These are phyloP conservation scores for Limnothrissa miodon DNA, from an alignment of 2,113 vertebrate genomes.

Conservation along the genomic window DNA sequence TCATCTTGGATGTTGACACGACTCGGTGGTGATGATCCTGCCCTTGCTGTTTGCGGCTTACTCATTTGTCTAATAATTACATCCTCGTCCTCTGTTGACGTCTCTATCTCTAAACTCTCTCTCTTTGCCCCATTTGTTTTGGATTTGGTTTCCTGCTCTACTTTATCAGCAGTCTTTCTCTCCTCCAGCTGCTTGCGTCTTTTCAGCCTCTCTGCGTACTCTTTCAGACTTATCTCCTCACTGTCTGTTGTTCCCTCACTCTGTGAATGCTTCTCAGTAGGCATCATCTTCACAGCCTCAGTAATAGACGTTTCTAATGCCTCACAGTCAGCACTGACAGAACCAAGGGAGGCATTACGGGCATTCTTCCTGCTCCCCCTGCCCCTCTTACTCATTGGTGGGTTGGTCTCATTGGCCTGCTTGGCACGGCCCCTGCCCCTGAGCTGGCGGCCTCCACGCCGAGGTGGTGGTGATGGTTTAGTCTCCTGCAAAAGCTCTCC, in stretches of 20 bases:
- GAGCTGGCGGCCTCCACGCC: slow-evolving; percentile 55
- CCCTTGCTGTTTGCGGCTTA: background rate
- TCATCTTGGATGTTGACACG: background rate
- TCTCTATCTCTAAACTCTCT: background rate
- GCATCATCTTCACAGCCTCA: slow-evolving; percentile 26
- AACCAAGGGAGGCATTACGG: slow-evolving; percentile 70
- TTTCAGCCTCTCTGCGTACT: slow-evolving; percentile 70
- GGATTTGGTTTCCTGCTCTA: slow-evolving; percentile 30
- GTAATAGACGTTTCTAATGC: slow-evolving; percentile 21
- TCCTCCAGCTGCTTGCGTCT: slow-evolving; percentile 51
- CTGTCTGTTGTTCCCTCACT: slow-evolving; percentile 64
- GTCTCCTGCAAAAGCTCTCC: slow-evolving; percentile 62
- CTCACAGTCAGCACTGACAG: slow-evolving; percentile 70
- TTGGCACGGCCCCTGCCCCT: slow-evolving; percentile 59
- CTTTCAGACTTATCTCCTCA: slow-evolving; percentile 73
- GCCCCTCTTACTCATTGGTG: slow-evolving; percentile 51
- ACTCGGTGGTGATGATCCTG: background rate
- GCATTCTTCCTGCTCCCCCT: slow-evolving; percentile 74
- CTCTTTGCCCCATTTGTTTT: slow-evolving; percentile 47
- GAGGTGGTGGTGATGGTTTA: slow-evolving; percentile 62
- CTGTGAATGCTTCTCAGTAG: background rate
- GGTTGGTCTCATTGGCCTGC: slow-evolving; percentile 50
- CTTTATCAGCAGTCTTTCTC: slow-evolving; percentile 33
- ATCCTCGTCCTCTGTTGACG: background rate
- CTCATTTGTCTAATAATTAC: background rate